These are phyloP conservation scores for Brachyistius frenatus DNA, from an alignment of 2,113 vertebrate genomes.

Conservation along the genomic window DNA sequence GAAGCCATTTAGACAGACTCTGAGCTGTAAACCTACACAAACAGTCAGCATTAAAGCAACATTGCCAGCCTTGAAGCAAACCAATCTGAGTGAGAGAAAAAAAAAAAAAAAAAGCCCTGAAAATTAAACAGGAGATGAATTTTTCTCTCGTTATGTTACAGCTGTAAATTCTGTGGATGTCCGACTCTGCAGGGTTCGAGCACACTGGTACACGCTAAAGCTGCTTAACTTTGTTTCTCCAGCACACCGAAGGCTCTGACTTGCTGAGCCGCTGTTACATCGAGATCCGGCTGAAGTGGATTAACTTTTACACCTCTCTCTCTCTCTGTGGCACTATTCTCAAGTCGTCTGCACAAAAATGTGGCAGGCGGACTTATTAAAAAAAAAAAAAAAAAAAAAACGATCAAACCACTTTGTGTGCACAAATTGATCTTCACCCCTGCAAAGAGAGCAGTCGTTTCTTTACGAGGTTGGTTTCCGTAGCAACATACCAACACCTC, in stretches of 20 bases:
- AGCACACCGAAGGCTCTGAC: conserved; percentile 7
- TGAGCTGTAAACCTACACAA: neutral
- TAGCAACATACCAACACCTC: conserved; percentile 39
- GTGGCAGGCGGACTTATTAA: neutral
- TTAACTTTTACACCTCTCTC: conserved; percentile 24
- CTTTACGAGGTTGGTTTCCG: conserved; percentile 43
- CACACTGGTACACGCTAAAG: conserved; percentile 40
- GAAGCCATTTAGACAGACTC: neutral
- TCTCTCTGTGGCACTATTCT: neutral
- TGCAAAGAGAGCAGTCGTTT: neutral
- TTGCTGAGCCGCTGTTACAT: conserved; percentile 22
- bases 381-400: neutral
- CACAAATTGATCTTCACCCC: neutral
- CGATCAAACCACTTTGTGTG: neutral
- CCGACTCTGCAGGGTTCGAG: conserved; percentile 1
- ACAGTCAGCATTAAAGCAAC: neutral
- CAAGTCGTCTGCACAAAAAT: neutral
- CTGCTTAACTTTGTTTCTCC: conserved; percentile 52
- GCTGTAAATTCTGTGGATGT: conserved; percentile 4
- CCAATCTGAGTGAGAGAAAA: neutral
- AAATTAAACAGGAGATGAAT: neutral
- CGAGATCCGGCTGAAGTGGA: conserved; percentile 5
- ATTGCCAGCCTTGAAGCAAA: neutral
- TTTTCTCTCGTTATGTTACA: conserved; percentile 18
- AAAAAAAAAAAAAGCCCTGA: neutral